Percentiles rank a stretch among this genome's conserved stretches.
Conservation (phyloP, 2,797 vertebrate species). For the Bovichtus diacanthus region DNA sequence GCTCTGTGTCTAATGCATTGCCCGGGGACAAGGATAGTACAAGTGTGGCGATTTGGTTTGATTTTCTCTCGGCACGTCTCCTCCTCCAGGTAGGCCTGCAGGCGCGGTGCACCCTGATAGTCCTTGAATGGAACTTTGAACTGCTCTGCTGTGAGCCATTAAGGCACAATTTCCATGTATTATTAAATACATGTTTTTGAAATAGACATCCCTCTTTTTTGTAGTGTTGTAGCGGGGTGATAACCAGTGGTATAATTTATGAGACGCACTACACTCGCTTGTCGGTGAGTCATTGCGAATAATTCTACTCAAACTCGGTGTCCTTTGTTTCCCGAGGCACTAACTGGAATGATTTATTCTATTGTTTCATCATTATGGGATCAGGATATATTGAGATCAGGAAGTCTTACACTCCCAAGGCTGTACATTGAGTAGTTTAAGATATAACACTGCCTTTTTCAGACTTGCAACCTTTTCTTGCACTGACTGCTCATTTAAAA, state of each 20-base stretch:
- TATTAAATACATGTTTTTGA: constrained; percentile 69
- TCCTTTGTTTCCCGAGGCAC: constrained; percentile 29
- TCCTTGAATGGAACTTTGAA: constrained; percentile 64
- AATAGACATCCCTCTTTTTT: constrained; percentile 40
- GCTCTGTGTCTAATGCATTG: constrained; percentile 37
- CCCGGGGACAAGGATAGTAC: constrained; percentile 28
- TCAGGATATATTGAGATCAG: constrained; percentile 12
- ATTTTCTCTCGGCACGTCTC: constrained; percentile 45
- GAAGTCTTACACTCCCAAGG: constrained; percentile 23
- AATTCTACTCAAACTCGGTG: constrained; percentile 29
- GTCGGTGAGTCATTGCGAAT: constrained; percentile 57
- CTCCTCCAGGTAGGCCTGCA: constrained; percentile 56
- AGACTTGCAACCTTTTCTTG: constrained; percentile 7
- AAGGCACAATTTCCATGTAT: constrained; percentile 65
- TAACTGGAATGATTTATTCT: constrained; percentile 33
- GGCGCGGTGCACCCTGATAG: constrained; percentile 42
- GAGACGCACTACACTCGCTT: constrained; percentile 29
- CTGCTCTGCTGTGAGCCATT: constrained; percentile 63
- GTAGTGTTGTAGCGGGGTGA: constrained; percentile 35
- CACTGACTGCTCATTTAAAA: not conserved
- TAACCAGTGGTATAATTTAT: constrained; percentile 55
- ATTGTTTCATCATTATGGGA: constrained; percentile 46
- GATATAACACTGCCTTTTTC: constrained; percentile 15
- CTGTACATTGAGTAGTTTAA: constrained; percentile 23
- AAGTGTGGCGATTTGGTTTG: constrained; percentile 43